Percentiles rank a stretch among this genome's conserved stretches.
Conservation (phyloP, 1,140 invertebrate species). For the Leptoteleia sp. region DNA sequence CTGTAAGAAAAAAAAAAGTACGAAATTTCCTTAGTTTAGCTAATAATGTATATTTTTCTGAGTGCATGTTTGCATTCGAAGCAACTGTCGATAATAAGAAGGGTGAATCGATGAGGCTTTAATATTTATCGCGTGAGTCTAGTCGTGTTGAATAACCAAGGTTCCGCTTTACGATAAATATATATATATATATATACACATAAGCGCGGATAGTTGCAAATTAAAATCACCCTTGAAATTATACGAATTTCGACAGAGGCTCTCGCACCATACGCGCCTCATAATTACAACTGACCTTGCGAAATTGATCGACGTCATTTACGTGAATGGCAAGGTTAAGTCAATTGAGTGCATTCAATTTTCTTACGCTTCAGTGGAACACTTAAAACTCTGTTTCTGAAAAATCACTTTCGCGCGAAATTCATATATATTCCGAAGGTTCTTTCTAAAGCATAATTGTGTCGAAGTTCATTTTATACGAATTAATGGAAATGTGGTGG, state of each 20-base stretch:
- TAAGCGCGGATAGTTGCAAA: constrained; percentile 47
- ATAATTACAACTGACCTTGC: constrained; percentile 51
- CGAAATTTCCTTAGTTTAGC: too few relatives aligned
- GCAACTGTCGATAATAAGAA: constrained; percentile 45
- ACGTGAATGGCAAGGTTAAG: constrained; percentile 53
- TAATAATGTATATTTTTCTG: constrained; percentile 3
- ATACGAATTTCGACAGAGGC: constrained; percentile 47
- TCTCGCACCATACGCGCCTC: constrained; percentile 56
- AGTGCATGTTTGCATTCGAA: constrained; percentile 43
- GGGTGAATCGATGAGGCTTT: constrained; percentile 56
- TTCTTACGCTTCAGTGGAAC: constrained; percentile 19
- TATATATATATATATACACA: constrained; percentile 35
- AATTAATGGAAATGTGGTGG: too few relatives aligned
- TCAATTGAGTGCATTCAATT: constrained; percentile 28
- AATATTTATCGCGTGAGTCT: constrained; percentile 65
- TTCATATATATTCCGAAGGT: too few relatives aligned
- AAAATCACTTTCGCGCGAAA: too few relatives aligned
- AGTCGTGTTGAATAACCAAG: constrained; percentile 53
- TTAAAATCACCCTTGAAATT: constrained; percentile 67
- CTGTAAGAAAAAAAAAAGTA: too few relatives aligned
- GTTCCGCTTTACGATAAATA: constrained; percentile 40
- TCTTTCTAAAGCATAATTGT: too few relatives aligned
- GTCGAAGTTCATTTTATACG: too few relatives aligned
- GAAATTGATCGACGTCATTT: constrained; percentile 51
- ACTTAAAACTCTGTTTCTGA: constrained; percentile 19